Percentiles rank a stretch among this genome's conserved stretches.
Conservation (phyloP, 2,888 invertebrate species). For the Gibbula magus region DNA sequence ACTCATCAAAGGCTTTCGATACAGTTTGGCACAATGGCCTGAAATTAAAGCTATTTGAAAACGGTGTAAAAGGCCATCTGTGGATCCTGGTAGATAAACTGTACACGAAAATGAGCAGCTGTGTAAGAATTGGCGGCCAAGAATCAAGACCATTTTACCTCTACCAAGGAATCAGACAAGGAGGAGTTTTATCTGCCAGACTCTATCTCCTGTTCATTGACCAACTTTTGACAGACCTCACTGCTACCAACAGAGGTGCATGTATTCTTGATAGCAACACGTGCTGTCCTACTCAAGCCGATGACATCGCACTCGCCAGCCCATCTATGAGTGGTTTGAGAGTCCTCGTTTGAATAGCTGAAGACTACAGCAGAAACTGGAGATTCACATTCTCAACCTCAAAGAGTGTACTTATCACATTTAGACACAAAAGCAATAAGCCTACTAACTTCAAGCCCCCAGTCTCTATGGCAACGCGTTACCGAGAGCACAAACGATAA, state of each 20-base stretch:
- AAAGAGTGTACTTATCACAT: not conserved
- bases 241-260: not conserved
- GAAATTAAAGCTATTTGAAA: too few species aligned
- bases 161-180: not conserved
- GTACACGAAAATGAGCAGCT: not conserved
- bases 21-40: not conserved
- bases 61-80: not conserved
- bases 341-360: not conserved
- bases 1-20: conserved; percentile 28
- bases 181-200: not conserved
- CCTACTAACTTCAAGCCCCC: not conserved
- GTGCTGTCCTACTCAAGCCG: not conserved
- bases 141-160: not conserved
- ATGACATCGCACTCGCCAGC: not conserved
- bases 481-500: not conserved
- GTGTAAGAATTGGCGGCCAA: not conserved
- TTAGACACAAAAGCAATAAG: not conserved
- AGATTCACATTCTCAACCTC: not conserved
- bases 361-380: not conserved
- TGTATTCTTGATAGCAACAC: not conserved
- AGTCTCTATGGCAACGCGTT: not conserved
- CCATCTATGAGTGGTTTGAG: not conserved
- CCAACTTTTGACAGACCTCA: not conserved
- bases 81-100: not conserved
- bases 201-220: not conserved